These are phyloP conservation scores for Timandra comae DNA, from an alignment of 2,888 invertebrate species.

Conservation along the genomic window DNA sequence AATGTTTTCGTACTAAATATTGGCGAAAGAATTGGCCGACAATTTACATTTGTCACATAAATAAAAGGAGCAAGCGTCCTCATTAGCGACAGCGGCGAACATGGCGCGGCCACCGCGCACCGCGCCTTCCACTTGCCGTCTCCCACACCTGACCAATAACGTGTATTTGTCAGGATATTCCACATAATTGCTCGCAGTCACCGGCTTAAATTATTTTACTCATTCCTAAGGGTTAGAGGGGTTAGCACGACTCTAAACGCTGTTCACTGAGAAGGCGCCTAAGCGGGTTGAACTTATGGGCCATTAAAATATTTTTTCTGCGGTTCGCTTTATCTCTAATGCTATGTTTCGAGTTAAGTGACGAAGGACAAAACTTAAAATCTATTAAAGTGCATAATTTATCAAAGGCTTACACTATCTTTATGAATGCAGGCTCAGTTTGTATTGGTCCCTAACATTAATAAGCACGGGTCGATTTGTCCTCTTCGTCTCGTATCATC, in stretches of 20 bases:
- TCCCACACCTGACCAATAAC: constrained; percentile 44
- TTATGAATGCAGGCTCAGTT: constrained; percentile 29
- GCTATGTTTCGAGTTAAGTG: constrained; percentile 28
- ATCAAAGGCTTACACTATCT: constrained; percentile 48
- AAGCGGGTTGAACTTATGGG: constrained; percentile 23
- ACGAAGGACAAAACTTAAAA: constrained; percentile 37
- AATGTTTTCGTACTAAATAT: constrained; percentile 51
- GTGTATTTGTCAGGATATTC: constrained; percentile 54
- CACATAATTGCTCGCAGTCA: constrained; percentile 47
- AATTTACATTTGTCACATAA: constrained; percentile 70
- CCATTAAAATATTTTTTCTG: constrained; percentile 35
- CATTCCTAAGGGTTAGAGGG: constrained; percentile 42
- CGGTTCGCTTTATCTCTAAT: constrained; percentile 32
- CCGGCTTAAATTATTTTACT: constrained; percentile 44
- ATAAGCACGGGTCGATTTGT: constrained; percentile 60
- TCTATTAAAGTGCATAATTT: constrained; percentile 56
- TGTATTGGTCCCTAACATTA: constrained; percentile 41
- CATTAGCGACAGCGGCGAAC: constrained; percentile 50
- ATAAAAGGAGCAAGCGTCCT: constrained; percentile 65
- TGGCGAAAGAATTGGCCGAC: constrained; percentile 55
- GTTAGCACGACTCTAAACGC: constrained; percentile 43
- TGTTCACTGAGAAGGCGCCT: constrained; percentile 29
- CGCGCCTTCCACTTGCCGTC: constrained; percentile 24
- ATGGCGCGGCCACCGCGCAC: constrained; percentile 12
- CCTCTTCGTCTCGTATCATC: constrained; percentile 45